These are phyloP conservation scores for Harpalus rubripes DNA, from an alignment of 2,888 invertebrate genomes.

Conservation along the genomic window DNA sequence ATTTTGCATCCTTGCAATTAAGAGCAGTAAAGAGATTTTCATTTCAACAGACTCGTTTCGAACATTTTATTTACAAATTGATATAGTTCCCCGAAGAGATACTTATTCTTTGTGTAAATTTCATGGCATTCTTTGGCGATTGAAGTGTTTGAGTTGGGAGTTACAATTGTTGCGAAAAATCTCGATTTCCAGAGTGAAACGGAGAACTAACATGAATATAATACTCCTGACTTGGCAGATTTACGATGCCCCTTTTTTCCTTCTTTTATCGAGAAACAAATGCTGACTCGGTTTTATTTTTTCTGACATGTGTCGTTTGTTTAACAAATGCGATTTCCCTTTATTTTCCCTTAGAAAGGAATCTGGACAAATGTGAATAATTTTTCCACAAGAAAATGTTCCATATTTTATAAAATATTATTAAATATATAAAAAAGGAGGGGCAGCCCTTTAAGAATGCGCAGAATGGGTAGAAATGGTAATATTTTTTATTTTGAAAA, in stretches of 20 bases:
- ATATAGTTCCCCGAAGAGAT: no score
- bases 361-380: conserved; percentile 2
- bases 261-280: conserved; percentile 63
- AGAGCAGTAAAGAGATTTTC: no score
- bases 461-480: no score
- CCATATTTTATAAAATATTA: background rate
- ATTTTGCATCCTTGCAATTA: no score
- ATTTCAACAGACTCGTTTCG: no score
- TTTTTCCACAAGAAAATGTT: background rate
- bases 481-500: no score
- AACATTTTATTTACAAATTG: no score
- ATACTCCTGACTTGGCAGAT: conserved; percentile 62
- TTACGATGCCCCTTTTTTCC: conserved; percentile 50
- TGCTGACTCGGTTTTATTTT: conserved; percentile 63
- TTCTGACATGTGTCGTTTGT: conserved; percentile 38
- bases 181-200: conserved; percentile 27
- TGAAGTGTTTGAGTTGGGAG: conserved; percentile 8
- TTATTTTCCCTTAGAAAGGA: conserved; percentile 16
- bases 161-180: conserved; percentile 32
- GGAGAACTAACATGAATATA: conserved; percentile 58
- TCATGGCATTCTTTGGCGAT: background rate
- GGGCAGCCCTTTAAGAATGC: no score
- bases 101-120: no score
- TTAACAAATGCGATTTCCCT: conserved; percentile 53
- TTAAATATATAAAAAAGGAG: no score